Evolutionary conservation across 2,113 vertebrate species (phyloP).

Genomic region (Menidia beryllina): DNA sequence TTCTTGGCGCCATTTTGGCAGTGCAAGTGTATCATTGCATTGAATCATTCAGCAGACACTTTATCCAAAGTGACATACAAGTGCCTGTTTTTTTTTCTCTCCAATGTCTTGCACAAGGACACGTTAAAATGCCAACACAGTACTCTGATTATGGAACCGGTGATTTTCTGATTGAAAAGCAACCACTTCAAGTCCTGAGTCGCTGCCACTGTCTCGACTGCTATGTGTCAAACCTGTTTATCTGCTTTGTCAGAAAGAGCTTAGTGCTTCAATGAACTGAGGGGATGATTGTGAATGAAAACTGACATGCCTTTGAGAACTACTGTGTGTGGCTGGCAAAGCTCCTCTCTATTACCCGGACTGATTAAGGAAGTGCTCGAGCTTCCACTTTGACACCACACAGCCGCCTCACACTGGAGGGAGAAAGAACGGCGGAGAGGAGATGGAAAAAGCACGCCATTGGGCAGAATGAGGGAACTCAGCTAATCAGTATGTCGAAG

Average conservation of each 20-base stretch:
- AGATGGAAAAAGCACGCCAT: slow-evolving; percentile 11
- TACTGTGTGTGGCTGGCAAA: slow-evolving; percentile 31
- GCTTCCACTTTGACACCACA: slow-evolving; percentile 70
- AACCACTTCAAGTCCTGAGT: too few relatives aligned
- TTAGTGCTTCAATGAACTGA: slow-evolving; percentile 27
- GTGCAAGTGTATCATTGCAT: slow-evolving; percentile 46
- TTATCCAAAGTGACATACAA: too few relatives aligned
- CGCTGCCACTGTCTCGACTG: slow-evolving; percentile 18
- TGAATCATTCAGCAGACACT: too few relatives aligned
- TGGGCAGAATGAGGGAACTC: slow-evolving; percentile 14
- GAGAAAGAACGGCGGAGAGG: slow-evolving; percentile 4
- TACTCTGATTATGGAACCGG: too few relatives aligned
- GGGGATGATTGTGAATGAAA: slow-evolving; percentile 47
- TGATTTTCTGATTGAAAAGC: too few relatives aligned
- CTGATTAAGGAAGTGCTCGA: slow-evolving; percentile 79
- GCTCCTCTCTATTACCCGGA: slow-evolving; percentile 69
- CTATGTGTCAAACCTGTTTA: slow-evolving; percentile 62
- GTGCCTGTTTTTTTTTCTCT: too few relatives aligned
- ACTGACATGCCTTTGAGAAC: slow-evolving; percentile 55
- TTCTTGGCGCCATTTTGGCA: slow-evolving; percentile 38
- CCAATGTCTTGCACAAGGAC: too few relatives aligned
- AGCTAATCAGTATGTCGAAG: slow-evolving; percentile 50
- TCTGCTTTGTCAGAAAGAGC: slow-evolving; percentile 23
- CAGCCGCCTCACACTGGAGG: slow-evolving; percentile 58
- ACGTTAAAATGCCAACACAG: too few relatives aligned